Conservation (phyloP, 2,113 vertebrate species). For the Chunga burmeisteri region DNA sequence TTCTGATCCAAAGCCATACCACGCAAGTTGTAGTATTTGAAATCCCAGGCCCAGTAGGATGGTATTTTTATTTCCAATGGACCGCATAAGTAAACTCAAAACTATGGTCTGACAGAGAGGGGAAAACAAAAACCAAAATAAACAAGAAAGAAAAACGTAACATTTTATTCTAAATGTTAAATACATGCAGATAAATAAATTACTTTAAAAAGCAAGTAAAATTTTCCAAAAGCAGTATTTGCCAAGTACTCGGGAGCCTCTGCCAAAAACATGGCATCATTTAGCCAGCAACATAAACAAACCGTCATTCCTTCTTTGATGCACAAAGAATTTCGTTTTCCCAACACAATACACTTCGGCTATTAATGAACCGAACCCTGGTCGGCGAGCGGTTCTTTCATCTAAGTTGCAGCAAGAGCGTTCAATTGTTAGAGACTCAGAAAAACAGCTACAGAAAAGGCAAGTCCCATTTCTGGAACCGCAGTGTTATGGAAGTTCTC, state of each 20-base stretch:
- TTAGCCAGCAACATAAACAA: neutral
- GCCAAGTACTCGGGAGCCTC: neutral
- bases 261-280: fast-evolving
- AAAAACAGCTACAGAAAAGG: neutral
- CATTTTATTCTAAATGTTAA: neutral
- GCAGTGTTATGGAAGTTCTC: neutral
- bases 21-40: conserved; percentile 86
- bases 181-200: neutral
- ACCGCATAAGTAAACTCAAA: conserved; percentile 89
- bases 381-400: neutral
- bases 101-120: conserved; percentile 78
- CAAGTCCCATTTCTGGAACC: neutral
- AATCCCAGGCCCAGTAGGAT: conserved; percentile 87
- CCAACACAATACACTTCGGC: neutral
- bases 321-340: neutral
- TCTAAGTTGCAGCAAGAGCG: neutral
- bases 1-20: conserved; percentile 89
- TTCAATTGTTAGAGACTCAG: neutral
- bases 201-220: neutral
- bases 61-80: conserved; percentile 91
- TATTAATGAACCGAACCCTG: neutral
- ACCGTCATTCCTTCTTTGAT: neutral
- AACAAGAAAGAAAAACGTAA: too few species aligned
- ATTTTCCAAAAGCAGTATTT: neutral
- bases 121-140: neutral